These are phyloP conservation scores for Aporrectodea caliginosa DNA, from an alignment of 1,140 invertebrate genomes.

Conservation along the genomic window DNA sequence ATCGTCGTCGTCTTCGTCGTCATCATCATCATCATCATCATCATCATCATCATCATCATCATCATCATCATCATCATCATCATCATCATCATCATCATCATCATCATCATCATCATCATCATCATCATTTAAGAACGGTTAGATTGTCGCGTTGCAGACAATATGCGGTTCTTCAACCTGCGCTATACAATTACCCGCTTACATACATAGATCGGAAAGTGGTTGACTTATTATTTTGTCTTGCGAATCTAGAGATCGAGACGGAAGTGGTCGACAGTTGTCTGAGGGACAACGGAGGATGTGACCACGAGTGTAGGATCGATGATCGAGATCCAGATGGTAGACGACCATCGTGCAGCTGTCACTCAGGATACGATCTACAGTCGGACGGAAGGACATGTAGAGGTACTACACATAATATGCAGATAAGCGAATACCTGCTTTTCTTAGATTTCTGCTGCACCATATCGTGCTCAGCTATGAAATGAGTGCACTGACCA, in stretches of 20 bases:
- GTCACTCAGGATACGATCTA: constrained; percentile 56
- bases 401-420: constrained; percentile 40
- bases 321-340: constrained; percentile 47
- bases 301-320: constrained; percentile 45
- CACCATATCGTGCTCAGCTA: too few species aligned
- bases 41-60: constrained; percentile 32
- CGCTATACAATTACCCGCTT: too few species aligned
- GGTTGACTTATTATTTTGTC: too few species aligned
- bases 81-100: constrained; percentile 27
- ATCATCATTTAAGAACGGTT: too few species aligned
- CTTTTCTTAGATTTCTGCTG: too few species aligned
- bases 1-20: constrained; percentile 21
- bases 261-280: constrained; percentile 52
- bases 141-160: too few species aligned
- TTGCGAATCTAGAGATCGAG: constrained; percentile 47
- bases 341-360: too few species aligned
- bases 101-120: constrained; percentile 27
- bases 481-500: too few species aligned
- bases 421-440: too few species aligned
- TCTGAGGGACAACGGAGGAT: constrained; percentile 45
- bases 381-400: constrained; percentile 56
- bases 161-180: too few species aligned
- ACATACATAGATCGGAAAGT: too few species aligned
- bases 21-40: constrained; percentile 32
- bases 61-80: constrained; percentile 31